Conservation (phyloP, 1,140 invertebrate species). For the Branchinecta lindahli region DNA sequence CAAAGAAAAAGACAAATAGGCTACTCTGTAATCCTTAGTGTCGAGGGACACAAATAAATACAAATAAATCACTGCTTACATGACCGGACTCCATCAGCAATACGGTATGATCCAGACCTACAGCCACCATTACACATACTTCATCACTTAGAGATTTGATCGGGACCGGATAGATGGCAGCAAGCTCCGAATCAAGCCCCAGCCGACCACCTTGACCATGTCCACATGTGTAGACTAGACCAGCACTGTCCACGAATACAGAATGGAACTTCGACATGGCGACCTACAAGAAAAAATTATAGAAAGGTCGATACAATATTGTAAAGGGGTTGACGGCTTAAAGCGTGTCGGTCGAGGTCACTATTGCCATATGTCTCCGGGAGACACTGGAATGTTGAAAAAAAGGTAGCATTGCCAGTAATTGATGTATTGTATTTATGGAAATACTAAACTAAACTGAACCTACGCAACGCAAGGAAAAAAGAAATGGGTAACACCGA, state of each 20-base stretch:
- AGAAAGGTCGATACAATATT: slow-evolving; percentile 21
- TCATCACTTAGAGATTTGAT: slow-evolving; percentile 31
- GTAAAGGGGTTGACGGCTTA: slow-evolving; percentile 18
- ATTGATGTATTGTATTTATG: too few relatives aligned
- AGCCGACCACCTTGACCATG: slow-evolving; percentile 53
- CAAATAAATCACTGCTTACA: slow-evolving; percentile 29
- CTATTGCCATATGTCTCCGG: slow-evolving; percentile 28
- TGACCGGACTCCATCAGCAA: slow-evolving; percentile 41
- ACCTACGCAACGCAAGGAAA: too few relatives aligned
- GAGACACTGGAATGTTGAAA: too few relatives aligned
- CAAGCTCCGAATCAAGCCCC: slow-evolving; percentile 43
- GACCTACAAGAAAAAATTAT: slow-evolving; percentile 32
- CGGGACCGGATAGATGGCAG: slow-evolving; percentile 38
- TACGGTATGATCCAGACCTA: slow-evolving; percentile 45
- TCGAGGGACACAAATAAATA: slow-evolving; percentile 10
- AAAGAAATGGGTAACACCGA: not conserved
- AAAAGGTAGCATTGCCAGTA: too few relatives aligned
- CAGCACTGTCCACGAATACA: slow-evolving; percentile 41
- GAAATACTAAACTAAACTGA: too few relatives aligned
- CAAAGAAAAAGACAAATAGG: too few relatives aligned
- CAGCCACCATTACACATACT: slow-evolving; percentile 29
- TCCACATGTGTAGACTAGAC: slow-evolving; percentile 49
- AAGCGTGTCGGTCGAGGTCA: slow-evolving; percentile 21
- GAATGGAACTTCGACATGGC: slow-evolving; percentile 54
- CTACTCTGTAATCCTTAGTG: too few relatives aligned